Percentiles rank a stretch among this genome's conserved stretches.
These are phyloP conservation scores for Scolopax mira DNA, from an alignment of 2,113 vertebrate species.

Conservation along the genomic window DNA sequence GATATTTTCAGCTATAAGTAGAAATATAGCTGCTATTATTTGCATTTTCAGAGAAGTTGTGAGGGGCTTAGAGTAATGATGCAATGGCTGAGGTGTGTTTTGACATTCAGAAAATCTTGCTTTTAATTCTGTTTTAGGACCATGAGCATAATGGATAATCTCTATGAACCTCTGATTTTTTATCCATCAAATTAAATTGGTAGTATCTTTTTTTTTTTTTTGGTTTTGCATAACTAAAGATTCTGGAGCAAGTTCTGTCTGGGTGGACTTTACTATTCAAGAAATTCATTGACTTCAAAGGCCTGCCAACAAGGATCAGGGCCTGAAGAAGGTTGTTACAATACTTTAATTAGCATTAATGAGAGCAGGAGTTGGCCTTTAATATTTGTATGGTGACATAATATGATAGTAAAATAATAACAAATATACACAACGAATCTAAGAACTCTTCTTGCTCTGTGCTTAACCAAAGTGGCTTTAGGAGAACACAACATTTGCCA, in stretches of 20 bases:
- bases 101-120: not conserved
- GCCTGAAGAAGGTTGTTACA: not conserved
- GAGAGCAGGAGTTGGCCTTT: not conserved
- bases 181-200: not conserved
- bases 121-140: not conserved
- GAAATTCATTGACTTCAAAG: not conserved
- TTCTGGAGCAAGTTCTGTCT: not conserved
- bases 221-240: not conserved
- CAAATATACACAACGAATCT: not conserved
- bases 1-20: not conserved
- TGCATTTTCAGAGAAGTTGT: not conserved
- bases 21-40: not conserved
- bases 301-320: not conserved
- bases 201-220: not conserved
- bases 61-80: not conserved
- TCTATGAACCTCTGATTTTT: not conserved
- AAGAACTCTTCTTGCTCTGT: not conserved
- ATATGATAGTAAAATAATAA: not conserved
- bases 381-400: not conserved
- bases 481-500: not conserved
- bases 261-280: not conserved
- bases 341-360: not conserved
- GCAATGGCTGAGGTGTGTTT: not conserved
- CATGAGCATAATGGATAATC: not conserved
- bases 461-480: not conserved